These are phyloP conservation scores for Callospermophilus lateralis DNA, from an alignment of 2,113 vertebrate genomes.

Conservation along the genomic window DNA sequence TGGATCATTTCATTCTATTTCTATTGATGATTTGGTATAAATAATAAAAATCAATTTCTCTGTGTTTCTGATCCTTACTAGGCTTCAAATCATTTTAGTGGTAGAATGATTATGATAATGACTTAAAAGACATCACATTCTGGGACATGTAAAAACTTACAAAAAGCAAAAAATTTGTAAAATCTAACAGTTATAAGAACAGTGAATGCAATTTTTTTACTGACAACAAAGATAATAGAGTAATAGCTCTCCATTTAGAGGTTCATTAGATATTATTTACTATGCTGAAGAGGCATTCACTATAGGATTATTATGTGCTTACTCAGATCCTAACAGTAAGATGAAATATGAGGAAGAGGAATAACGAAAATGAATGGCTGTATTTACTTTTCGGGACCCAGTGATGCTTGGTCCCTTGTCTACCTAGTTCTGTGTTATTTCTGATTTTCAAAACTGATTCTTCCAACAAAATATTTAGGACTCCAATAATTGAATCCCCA, in stretches of 20 bases:
- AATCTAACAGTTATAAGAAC: not conserved
- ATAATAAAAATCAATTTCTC: slow-evolving; percentile 10
- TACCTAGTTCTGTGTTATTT: not conserved
- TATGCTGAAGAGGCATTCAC: not conserved
- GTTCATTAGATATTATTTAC: not conserved
- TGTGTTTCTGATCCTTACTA: not conserved
- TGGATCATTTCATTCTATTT: not conserved
- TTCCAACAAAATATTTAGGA: slow-evolving; percentile 25
- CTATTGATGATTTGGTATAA: not conserved
- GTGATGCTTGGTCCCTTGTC: not conserved
- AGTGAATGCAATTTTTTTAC: not conserved
- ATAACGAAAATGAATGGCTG: not conserved
- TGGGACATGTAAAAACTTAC: not conserved
- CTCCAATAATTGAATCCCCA: not conserved
- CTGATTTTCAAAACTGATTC: slow-evolving; percentile 5
- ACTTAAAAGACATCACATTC: not conserved
- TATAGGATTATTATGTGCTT: not conserved
- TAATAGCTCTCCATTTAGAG: not conserved
- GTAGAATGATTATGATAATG: not conserved
- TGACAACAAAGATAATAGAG: not conserved
- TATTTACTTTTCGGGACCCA: not conserved
- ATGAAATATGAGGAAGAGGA: not conserved
- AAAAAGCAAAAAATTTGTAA: not conserved
- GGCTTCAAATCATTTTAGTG: slow-evolving; percentile 21
- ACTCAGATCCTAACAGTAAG: not conserved